Base-by-base conservation (phyloP, 2,113 vertebrate species). In the Acanthisitta chloris region DNA sequence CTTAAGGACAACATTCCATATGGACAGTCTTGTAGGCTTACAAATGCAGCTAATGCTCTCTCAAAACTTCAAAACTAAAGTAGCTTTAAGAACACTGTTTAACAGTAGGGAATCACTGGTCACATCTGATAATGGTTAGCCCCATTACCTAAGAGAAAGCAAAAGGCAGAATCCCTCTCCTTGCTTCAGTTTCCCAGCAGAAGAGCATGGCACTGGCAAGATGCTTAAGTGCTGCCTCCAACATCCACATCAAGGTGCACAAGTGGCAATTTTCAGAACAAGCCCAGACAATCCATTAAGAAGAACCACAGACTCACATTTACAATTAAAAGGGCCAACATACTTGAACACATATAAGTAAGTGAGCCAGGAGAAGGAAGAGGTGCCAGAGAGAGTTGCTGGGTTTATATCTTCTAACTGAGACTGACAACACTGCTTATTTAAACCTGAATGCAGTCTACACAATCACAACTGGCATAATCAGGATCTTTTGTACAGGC, bases 191-290 rank as follows among this genome's bases (percentile, higher is more conserved):
- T 78, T 49, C 64, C 71, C 49, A 70, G 20, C 9, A 55, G 20
- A 46, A 58, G 15, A 20, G 10, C 2, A 1, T 6, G 6, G 28
- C 31, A 24, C 25, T 34, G 26, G 38, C 25, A 83, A 65, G 81
- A 80, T 15, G 45, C 18, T 76, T 72, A 0, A 0, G 5, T 54
- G 40, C 16, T 40, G 6, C 40, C 66, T 33, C 42, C 57, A 70
- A 33, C 11, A 38, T 21, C 46, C 45, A 48, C 1, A 0, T 23
- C 25, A 26, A 72, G 54, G 33, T 0, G 9, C 62, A 18, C 16
- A 28, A 49, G 19, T 9, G n/a, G 40, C n/a, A 46, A 71, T 81
- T 66, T 92, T 84, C 33, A 69, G 64, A 81, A 42, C 17, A 67
- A 70, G 17, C 9, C 33, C 79, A 78, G 64, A 34, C 33, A 81